Conservation (phyloP, 2,888 invertebrate species). For the Opisthograptis luteolata region DNA sequence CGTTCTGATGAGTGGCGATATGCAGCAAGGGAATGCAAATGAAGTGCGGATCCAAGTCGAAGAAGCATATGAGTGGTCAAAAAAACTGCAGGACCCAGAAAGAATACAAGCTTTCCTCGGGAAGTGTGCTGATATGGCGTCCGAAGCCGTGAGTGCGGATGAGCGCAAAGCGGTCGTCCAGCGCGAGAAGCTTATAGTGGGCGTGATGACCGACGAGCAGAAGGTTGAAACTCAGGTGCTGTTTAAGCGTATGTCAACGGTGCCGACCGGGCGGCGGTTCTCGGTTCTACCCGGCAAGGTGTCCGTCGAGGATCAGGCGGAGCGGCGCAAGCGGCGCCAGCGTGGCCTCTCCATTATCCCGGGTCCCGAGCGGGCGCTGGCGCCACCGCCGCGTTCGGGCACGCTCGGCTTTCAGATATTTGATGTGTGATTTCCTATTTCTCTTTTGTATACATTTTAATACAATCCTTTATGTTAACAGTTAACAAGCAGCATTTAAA, state of each 20-base stretch:
- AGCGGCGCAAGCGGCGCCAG: slow-evolving; percentile 62
- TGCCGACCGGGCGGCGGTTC: slow-evolving; percentile 68
- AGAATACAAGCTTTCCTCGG: slow-evolving; percentile 68
- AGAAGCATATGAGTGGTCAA: slow-evolving; percentile 71
- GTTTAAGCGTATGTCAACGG: slow-evolving; percentile 73
- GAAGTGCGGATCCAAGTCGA: slow-evolving; percentile 75
- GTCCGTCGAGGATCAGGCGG: slow-evolving; percentile 49
- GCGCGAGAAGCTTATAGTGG: slow-evolving; percentile 64
- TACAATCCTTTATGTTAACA: background rate
- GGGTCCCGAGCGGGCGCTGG: slow-evolving; percentile 61
- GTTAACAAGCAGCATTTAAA: no score
- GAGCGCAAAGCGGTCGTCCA: slow-evolving; percentile 69
- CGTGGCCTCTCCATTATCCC: slow-evolving; percentile 71
- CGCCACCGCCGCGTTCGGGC: slow-evolving; percentile 58
- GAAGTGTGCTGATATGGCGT: slow-evolving; percentile 71
- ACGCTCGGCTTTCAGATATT: slow-evolving; percentile 68
- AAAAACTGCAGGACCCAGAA: slow-evolving; percentile 70
- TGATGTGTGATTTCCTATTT: slow-evolving; percentile 54
- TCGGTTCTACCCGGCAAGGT: slow-evolving; percentile 66
- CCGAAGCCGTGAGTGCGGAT: slow-evolving; percentile 62
- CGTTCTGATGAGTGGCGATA: slow-evolving; percentile 74
- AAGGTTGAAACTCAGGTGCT: slow-evolving; percentile 65
- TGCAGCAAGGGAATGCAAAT: slow-evolving; percentile 77
- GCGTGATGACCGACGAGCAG: slow-evolving; percentile 63
- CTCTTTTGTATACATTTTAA: slow-evolving; percentile 1